These are phyloP conservation scores for Acrobasis repandana DNA, from an alignment of 2,888 invertebrate species.

Conservation along the genomic window DNA sequence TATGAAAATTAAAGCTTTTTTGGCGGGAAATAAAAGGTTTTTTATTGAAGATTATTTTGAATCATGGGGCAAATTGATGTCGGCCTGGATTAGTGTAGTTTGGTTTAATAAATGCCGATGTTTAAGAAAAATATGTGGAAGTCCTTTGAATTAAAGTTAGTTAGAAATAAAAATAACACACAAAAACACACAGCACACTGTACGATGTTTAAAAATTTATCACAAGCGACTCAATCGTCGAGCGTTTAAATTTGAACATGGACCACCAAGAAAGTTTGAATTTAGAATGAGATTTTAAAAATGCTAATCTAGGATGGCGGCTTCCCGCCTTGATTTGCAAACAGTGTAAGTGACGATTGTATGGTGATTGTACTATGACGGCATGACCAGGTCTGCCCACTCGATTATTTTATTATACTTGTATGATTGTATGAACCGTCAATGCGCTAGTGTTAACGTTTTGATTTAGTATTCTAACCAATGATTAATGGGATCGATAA, in stretches of 20 bases:
- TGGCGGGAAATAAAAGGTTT: too few species aligned
- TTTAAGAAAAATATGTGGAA: too few species aligned
- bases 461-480: constrained; percentile 28
- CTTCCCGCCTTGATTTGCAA: constrained; percentile 71
- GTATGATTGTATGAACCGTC: constrained; percentile 8
- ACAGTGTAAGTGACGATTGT: constrained; percentile 75
- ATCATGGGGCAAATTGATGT: too few species aligned
- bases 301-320: constrained; percentile 66
- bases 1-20: too few species aligned
- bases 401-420: constrained; percentile 21
- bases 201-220: too few species aligned
- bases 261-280: constrained; percentile 66
- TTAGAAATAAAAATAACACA: too few species aligned
- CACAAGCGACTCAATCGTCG: neutral
- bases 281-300: constrained; percentile 61
- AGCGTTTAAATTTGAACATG: constrained; percentile 13
- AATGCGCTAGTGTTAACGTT: constrained; percentile 27
- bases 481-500: neutral
- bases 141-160: too few species aligned
- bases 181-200: too few species aligned
- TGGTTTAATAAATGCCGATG: too few species aligned
- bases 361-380: constrained; percentile 62
- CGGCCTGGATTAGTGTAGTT: too few species aligned
- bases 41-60: too few species aligned
- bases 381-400: constrained; percentile 31